Percentiles rank a stretch among this genome's conserved stretches.
These are phyloP conservation scores for Heliconius ethilla DNA, from an alignment of 2,888 invertebrate genomes.

Conservation along the genomic window DNA sequence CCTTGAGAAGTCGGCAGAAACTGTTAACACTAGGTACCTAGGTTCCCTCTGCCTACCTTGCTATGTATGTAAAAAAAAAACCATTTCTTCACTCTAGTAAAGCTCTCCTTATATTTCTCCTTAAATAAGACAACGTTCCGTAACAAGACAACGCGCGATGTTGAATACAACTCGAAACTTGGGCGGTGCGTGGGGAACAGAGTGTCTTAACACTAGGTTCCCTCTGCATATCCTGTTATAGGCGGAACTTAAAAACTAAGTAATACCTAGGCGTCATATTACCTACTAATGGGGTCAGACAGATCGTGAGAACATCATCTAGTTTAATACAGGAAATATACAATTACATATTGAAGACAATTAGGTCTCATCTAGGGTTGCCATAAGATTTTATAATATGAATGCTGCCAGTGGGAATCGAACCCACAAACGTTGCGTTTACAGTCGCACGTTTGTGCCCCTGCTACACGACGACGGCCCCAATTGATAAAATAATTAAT, in stretches of 20 bases:
- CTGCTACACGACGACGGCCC: too few species aligned
- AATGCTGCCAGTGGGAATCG: too few species aligned
- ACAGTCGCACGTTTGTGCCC: too few species aligned
- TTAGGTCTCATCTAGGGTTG: conserved; percentile 6
- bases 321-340: conserved; percentile 14
- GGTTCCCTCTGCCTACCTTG: too few species aligned
- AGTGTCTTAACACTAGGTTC: background rate
- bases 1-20: too few species aligned
- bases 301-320: conserved; percentile 18
- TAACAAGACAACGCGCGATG: background rate
- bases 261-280: background rate
- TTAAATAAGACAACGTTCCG: too few species aligned
- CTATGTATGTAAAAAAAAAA: background rate
- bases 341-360: conserved; percentile 11
- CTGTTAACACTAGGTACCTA: too few species aligned
- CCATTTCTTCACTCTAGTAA: background rate
- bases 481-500: too few species aligned
- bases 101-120: background rate
- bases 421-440: too few species aligned
- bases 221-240: background rate
- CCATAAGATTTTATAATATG: background rate
- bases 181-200: background rate
- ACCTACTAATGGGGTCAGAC: conserved; percentile 2
- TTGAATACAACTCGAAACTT: background rate
- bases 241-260: background rate